These are phyloP conservation scores for Aurelia sp. DNA, from an alignment of 30 jellyfish, hydroid and myxozoan species.

Conservation along the genomic window DNA sequence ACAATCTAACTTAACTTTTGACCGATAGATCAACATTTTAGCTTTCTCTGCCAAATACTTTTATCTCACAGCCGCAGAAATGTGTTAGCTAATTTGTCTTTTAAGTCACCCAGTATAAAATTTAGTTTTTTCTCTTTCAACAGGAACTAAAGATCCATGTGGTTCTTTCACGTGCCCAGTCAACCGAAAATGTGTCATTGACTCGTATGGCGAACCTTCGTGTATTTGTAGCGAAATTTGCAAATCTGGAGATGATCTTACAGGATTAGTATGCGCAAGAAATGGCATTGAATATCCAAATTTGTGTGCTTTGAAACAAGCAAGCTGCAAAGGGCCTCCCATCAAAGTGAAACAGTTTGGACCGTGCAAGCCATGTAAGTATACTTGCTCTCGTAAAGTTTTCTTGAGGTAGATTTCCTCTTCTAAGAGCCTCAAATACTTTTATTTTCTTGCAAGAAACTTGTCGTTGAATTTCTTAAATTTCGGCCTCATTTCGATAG, in stretches of 20 bases:
- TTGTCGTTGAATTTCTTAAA: too few relatives aligned
- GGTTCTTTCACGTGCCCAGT: conserved; percentile 52
- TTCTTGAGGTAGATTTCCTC: background rate
- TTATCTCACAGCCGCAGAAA: too few relatives aligned
- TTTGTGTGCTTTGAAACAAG: conserved; percentile 56
- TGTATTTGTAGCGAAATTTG: conserved; percentile 69
- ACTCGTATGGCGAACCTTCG: conserved; percentile 51
- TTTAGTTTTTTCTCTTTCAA: background rate
- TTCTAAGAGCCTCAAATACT: background rate
- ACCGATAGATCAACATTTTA: too few relatives aligned
- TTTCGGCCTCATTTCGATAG: too few relatives aligned
- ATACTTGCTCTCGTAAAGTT: background rate
- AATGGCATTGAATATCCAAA: conserved; percentile 74
- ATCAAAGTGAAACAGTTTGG: conserved; percentile 68
- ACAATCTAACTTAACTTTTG: too few relatives aligned
- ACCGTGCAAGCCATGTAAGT: conserved; percentile 61
- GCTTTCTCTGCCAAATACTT: too few relatives aligned
- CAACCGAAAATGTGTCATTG: conserved; percentile 45
- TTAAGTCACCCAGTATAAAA: too few relatives aligned
- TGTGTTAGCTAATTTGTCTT: too few relatives aligned
- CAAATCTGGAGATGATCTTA: conserved; percentile 42
- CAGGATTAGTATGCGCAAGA: conserved; percentile 77
- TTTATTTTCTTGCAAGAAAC: background rate
- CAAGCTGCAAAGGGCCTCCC: conserved; percentile 48
- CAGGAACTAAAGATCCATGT: conserved; percentile 77